A percentile compares a stretch with the other conserved stretches of the same genome.
These are phyloP conservation scores for Tenthredo distinguenda DNA, from an alignment of 2,888 invertebrate species.

Conservation along the genomic window DNA sequence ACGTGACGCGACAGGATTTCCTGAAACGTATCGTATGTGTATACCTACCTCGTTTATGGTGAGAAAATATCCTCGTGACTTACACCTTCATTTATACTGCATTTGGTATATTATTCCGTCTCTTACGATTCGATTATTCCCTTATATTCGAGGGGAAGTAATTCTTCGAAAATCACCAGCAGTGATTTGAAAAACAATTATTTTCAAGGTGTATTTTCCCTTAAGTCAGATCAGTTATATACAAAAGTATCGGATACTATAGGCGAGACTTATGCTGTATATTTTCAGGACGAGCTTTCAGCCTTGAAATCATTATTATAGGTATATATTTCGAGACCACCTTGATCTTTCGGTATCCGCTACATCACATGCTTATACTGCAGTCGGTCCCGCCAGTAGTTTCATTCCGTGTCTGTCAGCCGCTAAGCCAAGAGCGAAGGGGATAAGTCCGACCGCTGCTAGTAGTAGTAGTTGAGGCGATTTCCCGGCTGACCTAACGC, in stretches of 20 bases:
- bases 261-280: too few relatives aligned
- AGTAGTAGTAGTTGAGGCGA: background rate
- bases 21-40: background rate
- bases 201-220: too few relatives aligned
- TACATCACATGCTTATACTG: background rate
- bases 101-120: background rate
- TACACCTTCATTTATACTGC: background rate
- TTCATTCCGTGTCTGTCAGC: conserved; percentile 42
- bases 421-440: conserved; percentile 6
- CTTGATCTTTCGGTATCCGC: background rate
- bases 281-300: too few relatives aligned
- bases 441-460: background rate
- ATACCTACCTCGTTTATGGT: background rate
- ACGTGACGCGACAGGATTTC: background rate
- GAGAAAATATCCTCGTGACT: background rate
- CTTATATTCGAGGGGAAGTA: background rate
- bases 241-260: too few relatives aligned
- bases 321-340: background rate
- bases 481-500: conserved; percentile 29
- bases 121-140: background rate
- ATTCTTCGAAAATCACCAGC: background rate
- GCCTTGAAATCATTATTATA: too few relatives aligned
- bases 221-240: too few relatives aligned
- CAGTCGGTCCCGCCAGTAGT: conserved; percentile 20
- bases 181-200: too few relatives aligned